A percentile compares a stretch with the other conserved stretches of the same genome.
phyloP scores from a whole-genome alignment of 1,140 invertebrate genomes.

The Pseudomyrmex concolor region DNA sequence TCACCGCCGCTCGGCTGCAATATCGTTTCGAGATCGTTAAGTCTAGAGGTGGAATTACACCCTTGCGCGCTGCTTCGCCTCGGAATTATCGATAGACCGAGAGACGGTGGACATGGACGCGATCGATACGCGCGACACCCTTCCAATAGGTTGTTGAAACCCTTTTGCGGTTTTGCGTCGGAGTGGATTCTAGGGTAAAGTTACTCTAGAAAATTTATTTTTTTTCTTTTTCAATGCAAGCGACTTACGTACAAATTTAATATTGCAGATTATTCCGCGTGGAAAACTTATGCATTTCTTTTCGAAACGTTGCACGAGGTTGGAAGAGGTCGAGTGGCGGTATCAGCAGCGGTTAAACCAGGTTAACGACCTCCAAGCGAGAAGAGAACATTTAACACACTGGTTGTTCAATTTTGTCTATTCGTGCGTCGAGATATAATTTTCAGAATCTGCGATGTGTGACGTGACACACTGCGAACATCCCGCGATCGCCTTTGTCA shows the following conservation, averaged over 20 bases:
- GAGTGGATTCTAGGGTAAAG: neutral
- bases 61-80: slow-evolving; percentile 49
- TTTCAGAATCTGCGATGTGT: neutral
- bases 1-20: slow-evolving; percentile 8
- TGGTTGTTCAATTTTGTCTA: neutral
- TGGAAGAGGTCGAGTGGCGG: too few relatives aligned
- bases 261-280: neutral
- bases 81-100: slow-evolving; percentile 47
- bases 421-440: neutral
- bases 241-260: neutral
- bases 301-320: neutral
- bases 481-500: neutral
- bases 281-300: neutral
- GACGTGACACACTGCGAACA: too few relatives aligned
- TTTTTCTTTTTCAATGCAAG: too few relatives aligned
- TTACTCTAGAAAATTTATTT: neutral
- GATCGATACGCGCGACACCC: slow-evolving; percentile 53
- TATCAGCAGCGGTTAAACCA: too few relatives aligned
- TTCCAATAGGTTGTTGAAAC: slow-evolving; percentile 52
- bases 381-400: neutral
- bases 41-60: slow-evolving; percentile 55
- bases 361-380: too few relatives aligned
- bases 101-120: slow-evolving; percentile 12
- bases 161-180: slow-evolving; percentile 32
- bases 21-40: slow-evolving; percentile 61